phyloP scores from a whole-genome alignment of 2,797 vertebrate genomes.

The Danio kyathit region DNA sequence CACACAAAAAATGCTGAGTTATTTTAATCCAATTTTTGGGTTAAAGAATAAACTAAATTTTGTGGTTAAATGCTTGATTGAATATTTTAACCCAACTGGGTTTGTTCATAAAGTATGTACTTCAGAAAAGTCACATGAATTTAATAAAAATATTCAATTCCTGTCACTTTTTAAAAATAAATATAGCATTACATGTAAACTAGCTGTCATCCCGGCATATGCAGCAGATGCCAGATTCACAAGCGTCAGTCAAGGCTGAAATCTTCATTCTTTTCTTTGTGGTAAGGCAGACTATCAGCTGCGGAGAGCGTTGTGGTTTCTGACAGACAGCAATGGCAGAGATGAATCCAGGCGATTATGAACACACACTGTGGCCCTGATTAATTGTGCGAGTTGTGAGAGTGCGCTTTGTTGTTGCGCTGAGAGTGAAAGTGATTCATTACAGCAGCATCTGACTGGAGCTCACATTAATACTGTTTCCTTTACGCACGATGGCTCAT shows the following conservation, averaged over 20 bases:
- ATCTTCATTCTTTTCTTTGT: background rate
- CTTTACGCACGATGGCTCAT: constrained; percentile 24
- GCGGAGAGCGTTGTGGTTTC: constrained; percentile 7
- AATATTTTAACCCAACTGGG: no score
- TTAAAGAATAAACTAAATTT: no score
- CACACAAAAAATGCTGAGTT: no score
- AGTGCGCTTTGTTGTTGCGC: constrained; percentile 15
- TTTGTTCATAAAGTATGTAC: no score
- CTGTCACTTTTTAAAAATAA: background rate
- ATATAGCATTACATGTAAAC: no score
- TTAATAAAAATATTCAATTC: background rate
- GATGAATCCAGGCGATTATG: constrained; percentile 32
- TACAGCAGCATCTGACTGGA: constrained; percentile 19
- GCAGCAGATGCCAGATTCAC: background rate
- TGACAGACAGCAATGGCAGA: constrained; percentile 15
- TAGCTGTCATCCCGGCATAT: background rate
- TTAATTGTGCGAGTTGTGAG: constrained; percentile 19
- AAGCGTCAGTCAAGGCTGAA: constrained; percentile 7
- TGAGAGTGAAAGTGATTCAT: constrained; percentile 26
- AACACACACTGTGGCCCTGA: constrained; percentile 17
- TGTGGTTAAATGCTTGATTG: no score
- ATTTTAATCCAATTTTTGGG: no score
- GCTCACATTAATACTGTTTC: constrained; percentile 38
- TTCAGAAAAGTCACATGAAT: no score
- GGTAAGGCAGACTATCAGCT: background rate